Base-by-base conservation (phyloP, 2,888 invertebrate species). In the Epistrophe grossulariae region DNA sequence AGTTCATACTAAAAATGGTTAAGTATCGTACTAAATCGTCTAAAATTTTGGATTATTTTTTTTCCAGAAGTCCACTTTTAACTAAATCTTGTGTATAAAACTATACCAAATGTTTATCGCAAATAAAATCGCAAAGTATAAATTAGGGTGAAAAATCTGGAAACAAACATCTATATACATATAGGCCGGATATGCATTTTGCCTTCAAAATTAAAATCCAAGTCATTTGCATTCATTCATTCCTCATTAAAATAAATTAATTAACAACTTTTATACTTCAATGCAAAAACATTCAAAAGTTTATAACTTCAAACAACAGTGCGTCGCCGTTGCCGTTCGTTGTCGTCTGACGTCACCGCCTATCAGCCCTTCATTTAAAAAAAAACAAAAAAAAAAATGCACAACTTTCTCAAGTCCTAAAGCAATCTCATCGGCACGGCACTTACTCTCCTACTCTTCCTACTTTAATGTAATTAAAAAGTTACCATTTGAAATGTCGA, bases 401-500 rank as follows among this genome's bases (percentile, higher is more conserved):
- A 66, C 45, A 66, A 45, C 31, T 45, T 64, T 4, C 45, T 31
- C 28, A 45, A 31, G 28, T 31, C 45, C 43, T 40, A 24, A 31
- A 68, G 68, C 80, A 72, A 74, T 59, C 55, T 45, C 81, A 74
- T 76, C 78, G 48, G 43, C 24, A 59, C 78, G 48, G 43, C 24
- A 59, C 59, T 59, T 45, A n/a, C 43, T 24, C 15, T 24, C 57
- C 24, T 11, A 11, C 40, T 17, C 50, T 24, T 11, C 24, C 48
- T 19, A 31, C 35, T 48, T 45, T 87, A 87, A 83, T 83, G 83
- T 87, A 87, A 87, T 87, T 87, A 87, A 87, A 68, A 87, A 87
- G 83, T 87, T 83, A 35, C 76, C 60, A 83, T 83, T 87, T 57
- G 78, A 64, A 83, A 79, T 79, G 82, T 87, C 87, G 79, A 87